Evolutionary conservation across 2,797 vertebrate genomes (phyloP).

Genomic region (Cacajao melanocephalus): DNA sequence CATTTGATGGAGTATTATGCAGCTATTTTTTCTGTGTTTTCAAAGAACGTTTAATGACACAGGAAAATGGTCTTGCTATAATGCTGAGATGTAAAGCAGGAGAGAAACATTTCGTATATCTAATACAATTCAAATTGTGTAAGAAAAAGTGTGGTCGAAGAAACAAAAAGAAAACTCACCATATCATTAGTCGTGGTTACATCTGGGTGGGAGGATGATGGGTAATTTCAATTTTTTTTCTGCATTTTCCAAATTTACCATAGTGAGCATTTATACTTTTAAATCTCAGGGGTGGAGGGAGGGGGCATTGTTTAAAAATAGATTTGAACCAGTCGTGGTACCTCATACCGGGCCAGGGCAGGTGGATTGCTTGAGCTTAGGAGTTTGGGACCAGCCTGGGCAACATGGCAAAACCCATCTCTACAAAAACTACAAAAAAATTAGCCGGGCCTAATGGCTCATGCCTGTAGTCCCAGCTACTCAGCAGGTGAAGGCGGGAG

Average conservation of each 20-base stretch:
- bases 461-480: neutral
- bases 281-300: neutral
- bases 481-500: neutral
- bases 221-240: neutral
- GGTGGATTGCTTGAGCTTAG: neutral
- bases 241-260: slow-evolving; percentile 27
- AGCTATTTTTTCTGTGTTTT: slow-evolving; percentile 11
- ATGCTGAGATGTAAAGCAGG: neutral
- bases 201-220: neutral
- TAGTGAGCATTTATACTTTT: slow-evolving; percentile 34
- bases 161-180: neutral
- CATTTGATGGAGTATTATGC: neutral
- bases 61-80: neutral
- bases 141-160: neutral
- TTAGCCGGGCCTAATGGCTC: neutral
- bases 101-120: neutral
- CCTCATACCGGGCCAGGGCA: neutral
- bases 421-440: neutral
- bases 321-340: neutral
- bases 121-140: neutral
- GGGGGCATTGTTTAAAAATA: slow-evolving; percentile 3
- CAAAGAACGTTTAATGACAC: neutral
- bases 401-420: neutral
- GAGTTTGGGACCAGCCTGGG: neutral
- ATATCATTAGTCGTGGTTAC: neutral